Conservation (phyloP, 2,888 invertebrate genomes). For the Slavum lentiscoides region DNA sequence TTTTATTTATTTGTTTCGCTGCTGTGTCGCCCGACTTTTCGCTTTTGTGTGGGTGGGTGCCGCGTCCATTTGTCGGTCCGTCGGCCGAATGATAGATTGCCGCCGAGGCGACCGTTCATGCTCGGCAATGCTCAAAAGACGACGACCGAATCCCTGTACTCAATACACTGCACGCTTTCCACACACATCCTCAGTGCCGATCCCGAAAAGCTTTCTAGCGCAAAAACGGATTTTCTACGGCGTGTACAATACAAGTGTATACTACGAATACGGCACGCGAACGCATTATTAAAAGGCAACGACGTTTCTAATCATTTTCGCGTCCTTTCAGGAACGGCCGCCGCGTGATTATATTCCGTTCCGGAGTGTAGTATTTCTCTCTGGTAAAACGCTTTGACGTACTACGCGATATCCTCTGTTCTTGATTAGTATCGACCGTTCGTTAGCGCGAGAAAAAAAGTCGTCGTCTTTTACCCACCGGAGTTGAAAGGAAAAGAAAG, state of each 20-base stretch:
- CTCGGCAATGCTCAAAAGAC: constrained; percentile 39
- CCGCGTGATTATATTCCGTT: constrained; percentile 33
- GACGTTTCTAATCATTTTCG: constrained; percentile 28
- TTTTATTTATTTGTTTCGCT: constrained; percentile 28
- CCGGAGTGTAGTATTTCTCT: constrained; percentile 8
- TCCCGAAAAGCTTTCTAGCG: constrained; percentile 6
- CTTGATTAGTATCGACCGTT: constrained; percentile 38
- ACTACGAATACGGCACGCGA: too few species aligned
- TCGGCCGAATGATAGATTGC: constrained; percentile 48
- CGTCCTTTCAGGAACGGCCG: background rate
- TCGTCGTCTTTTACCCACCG: background rate
- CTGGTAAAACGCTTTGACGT: constrained; percentile 28
- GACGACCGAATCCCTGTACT: background rate
- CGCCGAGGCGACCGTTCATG: background rate
- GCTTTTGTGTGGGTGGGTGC: constrained; percentile 8
- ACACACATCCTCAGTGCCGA: background rate
- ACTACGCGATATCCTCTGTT: background rate
- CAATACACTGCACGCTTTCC: background rate
- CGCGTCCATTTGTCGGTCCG: constrained; percentile 50
- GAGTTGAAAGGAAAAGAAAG: background rate
- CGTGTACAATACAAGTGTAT: background rate
- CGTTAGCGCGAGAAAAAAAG: background rate
- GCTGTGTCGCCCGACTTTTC: constrained; percentile 33
- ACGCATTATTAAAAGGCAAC: constrained; percentile 2
- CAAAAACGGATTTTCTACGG: constrained; percentile 16